A percentile compares a stretch with the other conserved stretches of the same genome.
Evolutionary conservation across 2,113 vertebrate species (phyloP).

Genomic region (Pyxicephalus adspersus): DNA sequence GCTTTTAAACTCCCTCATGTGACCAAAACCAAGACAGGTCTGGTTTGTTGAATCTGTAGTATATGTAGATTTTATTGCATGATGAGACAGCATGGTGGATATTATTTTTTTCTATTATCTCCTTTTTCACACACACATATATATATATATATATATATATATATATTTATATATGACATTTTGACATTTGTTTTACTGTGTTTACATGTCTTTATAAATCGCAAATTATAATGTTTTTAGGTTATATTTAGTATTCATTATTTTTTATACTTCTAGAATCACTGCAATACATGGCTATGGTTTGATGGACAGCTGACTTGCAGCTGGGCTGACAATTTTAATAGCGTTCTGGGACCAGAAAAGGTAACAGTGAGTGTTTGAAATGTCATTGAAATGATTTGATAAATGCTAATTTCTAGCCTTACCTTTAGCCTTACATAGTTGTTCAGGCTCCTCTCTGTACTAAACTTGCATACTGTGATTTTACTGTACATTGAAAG

Average conservation of each 20-base stretch:
- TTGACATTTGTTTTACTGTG: too few relatives aligned
- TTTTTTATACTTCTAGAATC: conserved; percentile 17
- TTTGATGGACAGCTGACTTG: conserved; percentile 37
- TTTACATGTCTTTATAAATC: too few relatives aligned
- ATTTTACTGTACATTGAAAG: too few relatives aligned
- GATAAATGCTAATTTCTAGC: too few relatives aligned
- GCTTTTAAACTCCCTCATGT: too few relatives aligned
- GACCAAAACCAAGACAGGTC: too few relatives aligned
- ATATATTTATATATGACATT: neutral
- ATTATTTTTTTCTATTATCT: too few relatives aligned
- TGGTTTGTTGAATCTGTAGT: too few relatives aligned
- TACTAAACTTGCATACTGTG: too few relatives aligned
- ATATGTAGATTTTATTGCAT: neutral
- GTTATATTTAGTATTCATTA: neutral
- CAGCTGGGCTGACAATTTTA: conserved; percentile 42
- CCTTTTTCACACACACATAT: neutral
- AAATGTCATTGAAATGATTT: neutral
- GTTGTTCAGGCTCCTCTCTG: too few relatives aligned
- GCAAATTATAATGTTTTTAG: too few relatives aligned
- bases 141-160: neutral
- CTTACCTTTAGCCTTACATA: too few relatives aligned
- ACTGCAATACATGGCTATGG: conserved; percentile 41
- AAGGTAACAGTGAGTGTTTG: conserved; percentile 1
- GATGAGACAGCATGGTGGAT: neutral
- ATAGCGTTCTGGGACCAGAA: conserved; percentile 10